Evolutionary conservation across 1,140 invertebrate species (phyloP).

Genomic region (Cherax destructor): DNA sequence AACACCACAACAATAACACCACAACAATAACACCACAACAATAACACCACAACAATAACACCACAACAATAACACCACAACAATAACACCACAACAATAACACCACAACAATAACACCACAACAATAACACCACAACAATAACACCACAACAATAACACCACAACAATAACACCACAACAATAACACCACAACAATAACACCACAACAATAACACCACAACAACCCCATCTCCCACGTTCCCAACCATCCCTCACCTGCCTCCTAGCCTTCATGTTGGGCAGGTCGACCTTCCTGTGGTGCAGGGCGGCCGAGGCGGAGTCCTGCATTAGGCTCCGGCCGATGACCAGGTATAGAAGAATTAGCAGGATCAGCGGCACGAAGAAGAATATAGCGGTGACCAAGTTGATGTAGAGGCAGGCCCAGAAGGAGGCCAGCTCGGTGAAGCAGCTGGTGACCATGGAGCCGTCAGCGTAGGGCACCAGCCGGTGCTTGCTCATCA

Average conservation of each 20-base stretch:
- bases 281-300: constrained; percentile 46
- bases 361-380: constrained; percentile 87
- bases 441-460: constrained; percentile 82
- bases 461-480: constrained; percentile 39
- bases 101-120: too few species aligned
- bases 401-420: constrained; percentile 87
- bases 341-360: constrained; percentile 89
- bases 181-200: too few species aligned
- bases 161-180: too few species aligned
- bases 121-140: too few species aligned
- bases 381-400: constrained; percentile 86
- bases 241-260: constrained; percentile 12
- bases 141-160: too few species aligned
- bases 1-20: too few species aligned
- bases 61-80: too few species aligned
- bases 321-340: constrained; percentile 77
- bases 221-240: not conserved
- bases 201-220: too few species aligned
- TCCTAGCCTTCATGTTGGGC: constrained; percentile 53
- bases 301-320: constrained; percentile 45
- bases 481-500: constrained; percentile 41
- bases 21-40: too few species aligned
- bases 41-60: too few species aligned
- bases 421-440: constrained; percentile 84
- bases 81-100: too few species aligned